Percentiles rank a stretch among this genome's conserved stretches.
phyloP scores from a whole-genome alignment of 2,888 invertebrate species.

The Panopea generosa region DNA sequence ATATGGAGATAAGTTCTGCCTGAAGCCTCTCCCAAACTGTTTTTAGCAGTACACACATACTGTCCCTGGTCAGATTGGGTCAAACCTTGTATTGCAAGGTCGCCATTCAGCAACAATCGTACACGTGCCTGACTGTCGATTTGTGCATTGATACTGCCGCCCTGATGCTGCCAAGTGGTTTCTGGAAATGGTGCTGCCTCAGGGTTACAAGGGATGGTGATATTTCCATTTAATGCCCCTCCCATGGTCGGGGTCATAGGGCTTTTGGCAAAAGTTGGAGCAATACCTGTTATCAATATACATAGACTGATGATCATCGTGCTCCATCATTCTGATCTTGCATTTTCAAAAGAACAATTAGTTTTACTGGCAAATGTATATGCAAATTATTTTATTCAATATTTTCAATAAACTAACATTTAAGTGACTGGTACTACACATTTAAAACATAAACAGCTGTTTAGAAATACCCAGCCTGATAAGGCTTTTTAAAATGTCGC shows the following conservation, averaged over 20 bases:
- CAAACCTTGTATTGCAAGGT: conserved; percentile 89
- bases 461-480: too few relatives aligned
- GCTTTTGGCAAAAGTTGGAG: conserved; percentile 95
- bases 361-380: too few relatives aligned
- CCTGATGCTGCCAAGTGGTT: conserved; percentile 96
- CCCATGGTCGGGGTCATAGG: conserved; percentile 94
- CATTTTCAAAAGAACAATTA: too few relatives aligned
- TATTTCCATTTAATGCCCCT: conserved; percentile 96
- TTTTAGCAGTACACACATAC: conserved; percentile 79
- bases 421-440: too few relatives aligned
- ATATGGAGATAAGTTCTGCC: conserved; percentile 71
- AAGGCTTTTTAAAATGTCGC: too few relatives aligned
- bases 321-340: too few relatives aligned
- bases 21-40: conserved; percentile 70
- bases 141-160: conserved; percentile 78
- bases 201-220: conserved; percentile 94
- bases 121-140: conserved; percentile 40
- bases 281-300: conserved; percentile 84
- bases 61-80: conserved; percentile 68
- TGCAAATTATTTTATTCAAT: too few relatives aligned
- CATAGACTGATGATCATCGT: too few relatives aligned
- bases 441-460: too few relatives aligned
- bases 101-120: conserved; percentile 58
- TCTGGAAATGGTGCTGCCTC: conserved; percentile 94
- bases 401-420: too few relatives aligned